Evolutionary conservation across 2,797 vertebrate genomes (phyloP), one percentile per base, ranked within the genome.

Genomic region (Sebastes iracundus): DNA sequence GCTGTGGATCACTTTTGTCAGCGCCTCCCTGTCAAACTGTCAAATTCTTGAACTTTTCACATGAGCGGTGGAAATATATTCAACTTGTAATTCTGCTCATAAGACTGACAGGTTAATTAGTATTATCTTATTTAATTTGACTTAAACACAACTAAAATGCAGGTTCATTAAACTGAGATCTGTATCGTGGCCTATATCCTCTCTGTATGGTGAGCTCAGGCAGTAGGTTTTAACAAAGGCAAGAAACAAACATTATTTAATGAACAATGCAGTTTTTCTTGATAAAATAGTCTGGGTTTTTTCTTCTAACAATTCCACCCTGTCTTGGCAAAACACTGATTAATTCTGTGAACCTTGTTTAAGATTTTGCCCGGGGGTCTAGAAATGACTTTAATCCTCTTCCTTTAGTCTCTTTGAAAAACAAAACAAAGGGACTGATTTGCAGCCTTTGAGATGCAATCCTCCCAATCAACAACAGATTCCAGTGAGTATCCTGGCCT

Each of bases 341-440:
- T 90, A 74, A 91, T 92, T 87, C 65, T 81, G 52, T 88, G 79
- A 91, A 92, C 72, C 87, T 85, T 87, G 80, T 89, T 81, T 81
- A 74, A 84, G 81, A 89, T 89, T 80, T 88, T 71, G 58, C 91
- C 85, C 35, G 42, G 64, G 82, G 87, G 82, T 78, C 70, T 75
- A 66, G 35, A 90, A 88, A 92, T 87, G 25, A 89, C 89, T 93
- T 90, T 89, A 92, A 92, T 93, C 88, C 87, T 84, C 82, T 85
- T 84, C 67, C 60, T 89, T 86, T 77, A 78, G 81, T 91, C 79
- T 86, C 81, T 92, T 88, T 93, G 80, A 92, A 90, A 86, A 83
- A 75, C 84, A 81, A 91, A 93, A 92, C 89, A 94, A 94, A 91
- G 86, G 77, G 75, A 70, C 81, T 93, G 90, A 93, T 92, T 93